Evolutionary conservation across 2,888 invertebrate genomes (phyloP).

Genomic region (Dyspetes luteomarginatus): DNA sequence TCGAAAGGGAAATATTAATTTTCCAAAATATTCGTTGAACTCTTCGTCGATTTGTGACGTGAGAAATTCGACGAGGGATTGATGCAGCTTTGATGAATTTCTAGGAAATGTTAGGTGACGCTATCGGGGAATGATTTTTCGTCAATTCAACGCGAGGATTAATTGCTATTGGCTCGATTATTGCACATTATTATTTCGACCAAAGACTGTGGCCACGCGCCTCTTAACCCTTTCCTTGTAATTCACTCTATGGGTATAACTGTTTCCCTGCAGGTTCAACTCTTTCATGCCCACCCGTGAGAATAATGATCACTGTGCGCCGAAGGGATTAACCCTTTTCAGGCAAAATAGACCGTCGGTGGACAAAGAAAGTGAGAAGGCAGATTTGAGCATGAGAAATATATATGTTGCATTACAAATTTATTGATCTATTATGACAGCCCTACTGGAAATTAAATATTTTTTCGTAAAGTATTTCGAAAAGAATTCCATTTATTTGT

Average conservation of each 20-base stretch:
- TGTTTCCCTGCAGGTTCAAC: slow-evolving; percentile 66
- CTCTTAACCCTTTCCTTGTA: slow-evolving; percentile 70
- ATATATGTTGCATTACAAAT: not conserved
- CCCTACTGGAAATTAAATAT: not conserved
- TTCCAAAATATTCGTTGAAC: not conserved
- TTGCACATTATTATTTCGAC: slow-evolving; percentile 68
- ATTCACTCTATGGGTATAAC: slow-evolving; percentile 52
- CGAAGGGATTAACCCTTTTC: slow-evolving; percentile 67
- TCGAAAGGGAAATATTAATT: slow-evolving; percentile 31
- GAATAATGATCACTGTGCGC: slow-evolving; percentile 69
- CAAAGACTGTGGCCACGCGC: slow-evolving; percentile 64
- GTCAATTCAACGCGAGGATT: not conserved
- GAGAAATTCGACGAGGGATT: not conserved
- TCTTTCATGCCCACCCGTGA: slow-evolving; percentile 65
- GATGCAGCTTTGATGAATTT: not conserved
- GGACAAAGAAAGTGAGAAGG: slow-evolving; percentile 48
- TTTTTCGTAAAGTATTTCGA: not conserved
- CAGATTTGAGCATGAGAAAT: slow-evolving; percentile 24
- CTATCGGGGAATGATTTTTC: slow-evolving; percentile 2
- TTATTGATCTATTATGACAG: not conserved
- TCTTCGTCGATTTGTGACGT: not conserved
- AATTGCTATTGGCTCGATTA: slow-evolving; percentile 65
- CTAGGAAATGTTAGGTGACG: not conserved
- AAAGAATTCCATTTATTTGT: not conserved
- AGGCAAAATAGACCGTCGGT: slow-evolving; percentile 38